Evolutionary conservation across 2,888 invertebrate genomes (phyloP).

Genomic region (Boloria selene): DNA sequence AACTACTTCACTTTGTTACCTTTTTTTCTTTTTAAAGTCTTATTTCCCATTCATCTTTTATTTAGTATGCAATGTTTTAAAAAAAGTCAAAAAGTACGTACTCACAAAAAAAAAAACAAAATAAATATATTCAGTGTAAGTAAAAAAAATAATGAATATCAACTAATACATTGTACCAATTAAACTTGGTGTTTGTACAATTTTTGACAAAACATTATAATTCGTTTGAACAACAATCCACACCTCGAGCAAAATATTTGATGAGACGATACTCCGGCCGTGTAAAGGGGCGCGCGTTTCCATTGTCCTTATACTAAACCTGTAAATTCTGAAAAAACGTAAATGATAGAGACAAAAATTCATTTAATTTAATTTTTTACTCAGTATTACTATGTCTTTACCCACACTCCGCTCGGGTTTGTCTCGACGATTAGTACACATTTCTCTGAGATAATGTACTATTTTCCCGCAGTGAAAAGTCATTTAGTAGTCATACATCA

Average conservation of each 20-base stretch:
- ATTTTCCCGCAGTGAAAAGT: no score
- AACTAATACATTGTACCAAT: conserved; percentile 11
- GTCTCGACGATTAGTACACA: no score
- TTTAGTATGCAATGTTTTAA: not conserved
- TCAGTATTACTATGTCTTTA: no score
- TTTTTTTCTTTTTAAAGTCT: no score
- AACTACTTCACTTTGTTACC: no score
- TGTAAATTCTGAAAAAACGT: not conserved
- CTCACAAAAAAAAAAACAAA: not conserved
- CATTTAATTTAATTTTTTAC: no score
- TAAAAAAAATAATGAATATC: conserved; percentile 10
- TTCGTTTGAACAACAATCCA: conserved; percentile 53
- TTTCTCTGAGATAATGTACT: no score
- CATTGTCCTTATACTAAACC: conserved; percentile 36
- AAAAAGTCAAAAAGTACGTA: not conserved
- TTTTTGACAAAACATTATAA: conserved; percentile 50
- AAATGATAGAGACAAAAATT: not conserved
- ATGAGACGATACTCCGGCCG: conserved; percentile 46
- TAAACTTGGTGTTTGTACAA: conserved; percentile 32
- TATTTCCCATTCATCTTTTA: no score
- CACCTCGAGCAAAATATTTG: conserved; percentile 54
- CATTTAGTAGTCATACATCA: no score
- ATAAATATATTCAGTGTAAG: not conserved
- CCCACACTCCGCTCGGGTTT: no score
- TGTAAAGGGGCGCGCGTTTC: conserved; percentile 43